Percentiles rank a stretch among this genome's conserved stretches.
Evolutionary conservation across 1,140 invertebrate species (phyloP).

Genomic region (Trissolcus basalis): DNA sequence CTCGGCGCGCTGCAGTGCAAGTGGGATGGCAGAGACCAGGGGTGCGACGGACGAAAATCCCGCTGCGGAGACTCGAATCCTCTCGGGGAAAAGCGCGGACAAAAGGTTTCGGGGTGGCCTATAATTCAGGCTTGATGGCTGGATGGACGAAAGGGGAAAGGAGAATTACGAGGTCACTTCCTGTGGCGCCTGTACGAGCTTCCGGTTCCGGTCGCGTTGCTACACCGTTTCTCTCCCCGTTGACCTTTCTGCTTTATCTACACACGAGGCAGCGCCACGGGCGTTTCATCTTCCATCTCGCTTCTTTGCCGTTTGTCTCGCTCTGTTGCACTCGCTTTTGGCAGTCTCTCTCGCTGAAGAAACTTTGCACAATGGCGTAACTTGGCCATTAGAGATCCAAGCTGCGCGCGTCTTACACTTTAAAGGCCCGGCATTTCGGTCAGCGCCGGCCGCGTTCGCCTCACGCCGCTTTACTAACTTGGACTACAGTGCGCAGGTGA

Average conservation of each 20-base stretch:
- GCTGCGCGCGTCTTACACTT: slow-evolving; percentile 34
- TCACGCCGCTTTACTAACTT: slow-evolving; percentile 45
- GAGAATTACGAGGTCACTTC: slow-evolving; percentile 77
- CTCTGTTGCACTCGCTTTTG: slow-evolving; percentile 8
- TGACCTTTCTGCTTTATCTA: slow-evolving; percentile 50
- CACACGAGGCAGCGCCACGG: slow-evolving; percentile 37
- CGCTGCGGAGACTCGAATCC: slow-evolving; percentile 62
- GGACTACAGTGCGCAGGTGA: slow-evolving; percentile 38
- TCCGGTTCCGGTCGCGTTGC: slow-evolving; percentile 72
- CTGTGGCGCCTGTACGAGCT: slow-evolving; percentile 75
- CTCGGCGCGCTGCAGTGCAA: slow-evolving; percentile 7
- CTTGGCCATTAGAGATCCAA: slow-evolving; percentile 66
- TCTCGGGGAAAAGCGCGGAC: slow-evolving; percentile 73
- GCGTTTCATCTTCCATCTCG: slow-evolving; percentile 12
- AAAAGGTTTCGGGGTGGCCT: slow-evolving; percentile 74
- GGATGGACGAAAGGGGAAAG: slow-evolving; percentile 68
- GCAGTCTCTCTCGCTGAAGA: slow-evolving; percentile 46
- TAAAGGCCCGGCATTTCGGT: slow-evolving; percentile 35
- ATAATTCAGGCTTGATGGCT: slow-evolving; percentile 75
- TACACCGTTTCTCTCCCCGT: slow-evolving; percentile 46
- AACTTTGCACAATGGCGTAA: slow-evolving; percentile 72
- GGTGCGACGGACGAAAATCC: slow-evolving; percentile 44
- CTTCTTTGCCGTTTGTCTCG: slow-evolving; percentile 2
- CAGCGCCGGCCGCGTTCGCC: slow-evolving; percentile 38
- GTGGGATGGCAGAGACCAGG: slow-evolving; percentile 25